These are phyloP conservation scores for Bombus consobrinus DNA, from an alignment of 1,140 invertebrate species.

Conservation along the genomic window DNA sequence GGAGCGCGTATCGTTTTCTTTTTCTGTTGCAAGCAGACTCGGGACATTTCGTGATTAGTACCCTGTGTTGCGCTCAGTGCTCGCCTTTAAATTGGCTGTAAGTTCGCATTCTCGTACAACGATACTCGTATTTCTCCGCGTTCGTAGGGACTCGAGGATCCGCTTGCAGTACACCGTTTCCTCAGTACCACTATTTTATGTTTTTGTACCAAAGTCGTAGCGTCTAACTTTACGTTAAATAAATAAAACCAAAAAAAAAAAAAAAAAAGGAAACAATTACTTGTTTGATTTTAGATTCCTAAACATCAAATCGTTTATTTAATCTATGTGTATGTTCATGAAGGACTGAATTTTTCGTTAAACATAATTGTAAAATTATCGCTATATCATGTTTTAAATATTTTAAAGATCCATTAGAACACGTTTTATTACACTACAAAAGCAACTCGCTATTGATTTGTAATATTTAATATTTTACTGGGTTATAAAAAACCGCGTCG, in stretches of 20 bases:
- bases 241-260: constrained; percentile 74
- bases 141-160: constrained; percentile 65
- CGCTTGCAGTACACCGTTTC: constrained; percentile 71
- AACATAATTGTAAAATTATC: neutral
- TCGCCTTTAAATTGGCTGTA: constrained; percentile 50
- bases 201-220: constrained; percentile 82
- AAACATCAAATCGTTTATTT: neutral
- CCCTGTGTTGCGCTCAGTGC: constrained; percentile 43
- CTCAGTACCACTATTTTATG: constrained; percentile 78
- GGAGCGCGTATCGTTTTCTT: constrained; percentile 39
- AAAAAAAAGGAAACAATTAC: constrained; percentile 12
- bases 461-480: neutral
- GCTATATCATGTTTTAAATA: no score
- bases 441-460: neutral
- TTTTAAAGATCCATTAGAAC: neutral
- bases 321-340: no score
- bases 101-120: constrained; percentile 42
- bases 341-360: neutral
- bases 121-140: constrained; percentile 51
- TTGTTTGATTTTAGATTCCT: neutral
- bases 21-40: constrained; percentile 51
- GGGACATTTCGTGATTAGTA: constrained; percentile 56
- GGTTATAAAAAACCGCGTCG: neutral
- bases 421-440: neutral
- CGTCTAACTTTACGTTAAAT: constrained; percentile 80